phyloP scores from a whole-genome alignment of 2,113 vertebrate species.

The Tenebrosternarchus preto region DNA sequence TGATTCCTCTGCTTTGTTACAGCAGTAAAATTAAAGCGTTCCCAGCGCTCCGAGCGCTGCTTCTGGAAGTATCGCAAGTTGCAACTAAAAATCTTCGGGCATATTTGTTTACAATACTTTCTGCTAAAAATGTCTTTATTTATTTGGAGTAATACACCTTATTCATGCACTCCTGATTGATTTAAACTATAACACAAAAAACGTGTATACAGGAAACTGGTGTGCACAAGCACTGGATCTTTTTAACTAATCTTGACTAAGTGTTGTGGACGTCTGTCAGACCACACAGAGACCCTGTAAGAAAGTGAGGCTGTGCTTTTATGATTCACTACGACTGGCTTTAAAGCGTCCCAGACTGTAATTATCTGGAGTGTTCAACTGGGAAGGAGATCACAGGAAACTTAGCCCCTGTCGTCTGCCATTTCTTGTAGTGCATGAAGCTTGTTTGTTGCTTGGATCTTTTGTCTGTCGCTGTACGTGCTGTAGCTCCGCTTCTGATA shows the following conservation, averaged over 20 bases:
- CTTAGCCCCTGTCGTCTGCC: constrained; percentile 43
- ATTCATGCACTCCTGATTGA: neutral
- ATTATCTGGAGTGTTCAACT: constrained; percentile 69
- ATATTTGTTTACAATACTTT: constrained; percentile 1
- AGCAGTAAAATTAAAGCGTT: too few species aligned
- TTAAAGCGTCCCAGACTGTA: constrained; percentile 56
- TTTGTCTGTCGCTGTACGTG: constrained; percentile 24
- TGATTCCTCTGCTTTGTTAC: too few species aligned
- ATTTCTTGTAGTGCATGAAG: constrained; percentile 21
- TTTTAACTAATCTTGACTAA: neutral
- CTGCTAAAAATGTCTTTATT: neutral
- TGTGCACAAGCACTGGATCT: neutral
- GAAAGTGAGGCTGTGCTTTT: constrained; percentile 30
- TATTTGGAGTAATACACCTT: neutral
- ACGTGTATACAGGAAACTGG: too few species aligned
- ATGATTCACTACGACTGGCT: constrained; percentile 38
- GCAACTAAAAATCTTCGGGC: neutral
- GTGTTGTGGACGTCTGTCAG: constrained; percentile 56
- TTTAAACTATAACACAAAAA: neutral
- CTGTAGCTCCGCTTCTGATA: constrained; percentile 13
- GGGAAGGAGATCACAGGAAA: constrained; percentile 58
- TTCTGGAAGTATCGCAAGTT: too few species aligned
- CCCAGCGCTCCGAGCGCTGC: too few species aligned
- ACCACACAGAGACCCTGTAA: constrained; percentile 53
- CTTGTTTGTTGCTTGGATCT: constrained; percentile 10